Base-by-base conservation (phyloP, 1,140 invertebrate genomes). In the Cardiocondyla obscurior region DNA sequence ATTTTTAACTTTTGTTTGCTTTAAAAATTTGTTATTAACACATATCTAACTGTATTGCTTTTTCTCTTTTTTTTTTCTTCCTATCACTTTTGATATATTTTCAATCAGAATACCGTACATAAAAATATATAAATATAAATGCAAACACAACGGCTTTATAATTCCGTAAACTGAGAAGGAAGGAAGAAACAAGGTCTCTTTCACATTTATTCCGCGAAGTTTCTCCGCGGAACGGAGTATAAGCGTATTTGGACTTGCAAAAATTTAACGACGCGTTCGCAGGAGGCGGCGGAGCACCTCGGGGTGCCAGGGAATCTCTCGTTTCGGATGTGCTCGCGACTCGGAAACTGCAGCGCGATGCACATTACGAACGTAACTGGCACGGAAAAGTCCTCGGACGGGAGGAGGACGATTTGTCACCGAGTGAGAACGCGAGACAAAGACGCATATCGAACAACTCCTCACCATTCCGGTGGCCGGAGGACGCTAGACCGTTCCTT, bases 401-500 rank as follows among this genome's bases (percentile, higher is more conserved):
- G 79, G 79, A 88, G 84, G 81, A 89, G 79, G 79, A 88, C 86
- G 81, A 89, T 90, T 90, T 90, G 88, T 90, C 86, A 83, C 64
- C 64, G 77, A 85, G 69, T 67, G 82, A 89, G 72, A 55, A 14
- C 62, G 22, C 64, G 49, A 67, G 65, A 88, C 87, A 88, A 85
- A 83, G 83, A 88, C 82, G 85, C 84, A 83, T 87, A 85, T 90
- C 85, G 85, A 91, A 90, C 81, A 55, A 85, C 84, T 82, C 85
- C 85, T 88, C 86, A 65, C 82, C 85, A 33, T 90, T 84, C 73
- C 82, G 22, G 87, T 85, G 84, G 83, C 60, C 76, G 70, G 73
- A 90, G 86, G 65, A 89, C 77, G 62, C 90, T 91, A 81, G 90
- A 89, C 84, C 72, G 76, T 88, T 90, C 65, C 84, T 89, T 90